These are phyloP conservation scores for Drosophila subsilvestris DNA, from an alignment of 2,888 invertebrate species.

Conservation along the genomic window DNA sequence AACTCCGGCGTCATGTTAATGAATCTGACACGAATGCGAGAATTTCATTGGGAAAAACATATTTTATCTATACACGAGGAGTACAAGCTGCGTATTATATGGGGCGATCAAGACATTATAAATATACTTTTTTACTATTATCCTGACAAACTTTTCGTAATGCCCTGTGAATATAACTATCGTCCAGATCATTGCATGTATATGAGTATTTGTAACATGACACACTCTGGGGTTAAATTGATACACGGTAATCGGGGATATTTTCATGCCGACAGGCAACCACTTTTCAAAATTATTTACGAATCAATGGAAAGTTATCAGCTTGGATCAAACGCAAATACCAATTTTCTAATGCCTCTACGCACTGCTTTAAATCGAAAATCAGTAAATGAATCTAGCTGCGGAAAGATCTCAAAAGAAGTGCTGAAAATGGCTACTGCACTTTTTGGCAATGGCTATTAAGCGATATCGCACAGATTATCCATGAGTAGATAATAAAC, in stretches of 20 bases:
- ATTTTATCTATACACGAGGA: constrained; percentile 93
- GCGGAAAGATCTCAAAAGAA: constrained; percentile 87
- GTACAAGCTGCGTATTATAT: constrained; percentile 94
- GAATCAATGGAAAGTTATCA: constrained; percentile 86
- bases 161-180: constrained; percentile 95
- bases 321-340: constrained; percentile 85
- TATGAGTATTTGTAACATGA: constrained; percentile 90
- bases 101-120: constrained; percentile 98
- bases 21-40: constrained; percentile 96
- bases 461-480: not conserved
- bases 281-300: constrained; percentile 91
- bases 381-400: constrained; percentile 86
- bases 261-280: constrained; percentile 94
- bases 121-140: constrained; percentile 93
- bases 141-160: constrained; percentile 91
- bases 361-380: constrained; percentile 85
- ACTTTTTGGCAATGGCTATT: constrained; percentile 81
- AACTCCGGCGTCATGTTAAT: constrained; percentile 99
- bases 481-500: not conserved
- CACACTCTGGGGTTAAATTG: constrained; percentile 88
- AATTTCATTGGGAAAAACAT: constrained; percentile 93
- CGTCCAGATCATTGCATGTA: constrained; percentile 99
- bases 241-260: constrained; percentile 95
- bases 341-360: constrained; percentile 72
- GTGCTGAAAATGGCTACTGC: constrained; percentile 84